Evolutionary conservation across 2,113 vertebrate genomes (phyloP), one percentile per base, ranked within the genome.

Genomic region (Caranx ignobilis): DNA sequence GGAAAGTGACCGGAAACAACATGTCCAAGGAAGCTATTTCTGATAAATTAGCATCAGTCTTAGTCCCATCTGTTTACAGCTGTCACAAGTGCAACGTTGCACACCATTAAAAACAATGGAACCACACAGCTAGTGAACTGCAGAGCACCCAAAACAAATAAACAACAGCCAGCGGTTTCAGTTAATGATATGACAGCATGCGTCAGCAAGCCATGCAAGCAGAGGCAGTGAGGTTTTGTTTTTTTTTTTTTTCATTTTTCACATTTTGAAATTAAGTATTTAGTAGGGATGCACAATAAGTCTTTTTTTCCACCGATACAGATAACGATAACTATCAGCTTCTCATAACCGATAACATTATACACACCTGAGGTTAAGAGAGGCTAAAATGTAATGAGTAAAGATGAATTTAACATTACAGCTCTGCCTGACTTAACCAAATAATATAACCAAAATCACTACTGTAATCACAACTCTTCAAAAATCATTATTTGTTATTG

Each of bases 111-210:
- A 67, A 50, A 68, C 35, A 57, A 6, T 57, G 60, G 15, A 73
- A 19, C 35, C 71, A 68, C 67, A 37, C 18, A 56, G 60, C 15
- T 26, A 60, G 45, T 60, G 54, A 80, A 72, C 54, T 75, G 81
- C 71, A 39, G 78, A 82, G 55, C 5, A 0, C 47, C 4, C 26
- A 84, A 57, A 83, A 84, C 68, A 78, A 86, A 89, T 75, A 84
- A 62, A 75, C 70, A 82, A 35, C 62, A 73, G 59, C 34, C 48
- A 16, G 52, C 64, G 54, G 19, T 56, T 78, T 72, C 26, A 60
- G 13, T 71, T 82, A 37, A 81, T 74, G 63, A 75, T 39, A 73
- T 50, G 68, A 75, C 57, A 26, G 73, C 64, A 68, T 48, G 62
- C 9, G 18, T 68, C 63, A 68, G 72, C 56, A 60, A 77, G 75